Evolutionary conservation across 2,113 vertebrate genomes (phyloP).

Genomic region (Leucoraja erinaceus): DNA sequence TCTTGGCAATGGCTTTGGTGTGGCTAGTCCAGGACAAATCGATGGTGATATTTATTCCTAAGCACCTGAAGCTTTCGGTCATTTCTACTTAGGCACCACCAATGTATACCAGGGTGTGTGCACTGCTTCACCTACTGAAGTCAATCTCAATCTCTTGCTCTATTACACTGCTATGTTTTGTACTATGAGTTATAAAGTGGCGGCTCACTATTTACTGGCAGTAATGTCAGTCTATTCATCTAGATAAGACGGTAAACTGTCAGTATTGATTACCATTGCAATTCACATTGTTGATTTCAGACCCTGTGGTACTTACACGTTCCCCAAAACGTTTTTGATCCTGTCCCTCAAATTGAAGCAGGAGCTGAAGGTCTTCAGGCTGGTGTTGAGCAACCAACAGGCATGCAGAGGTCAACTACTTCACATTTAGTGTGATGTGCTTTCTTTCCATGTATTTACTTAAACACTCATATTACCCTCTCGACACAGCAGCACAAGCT

Average conservation of each 20-base stretch:
- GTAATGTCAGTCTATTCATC: background rate
- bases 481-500: slow-evolving; percentile 18
- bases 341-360: slow-evolving; percentile 11
- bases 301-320: slow-evolving; percentile 27
- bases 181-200: no score
- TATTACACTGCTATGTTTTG: no score
- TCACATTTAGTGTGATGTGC: slow-evolving; percentile 30
- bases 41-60: no score
- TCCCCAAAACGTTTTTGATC: background rate
- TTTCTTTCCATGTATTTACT: slow-evolving; percentile 31
- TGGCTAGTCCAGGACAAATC: no score
- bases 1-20: no score
- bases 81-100: no score
- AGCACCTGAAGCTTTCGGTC: no score
- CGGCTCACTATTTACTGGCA: no score
- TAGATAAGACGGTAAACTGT: background rate
- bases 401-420: slow-evolving; percentile 24
- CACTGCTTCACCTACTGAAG: no score
- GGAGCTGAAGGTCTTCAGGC: background rate
- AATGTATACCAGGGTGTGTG: no score
- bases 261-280: slow-evolving; percentile 5
- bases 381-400: slow-evolving; percentile 5
- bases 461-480: slow-evolving; percentile 31
- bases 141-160: no score
- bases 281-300: background rate